A percentile compares a stretch with the other conserved stretches of the same genome.
Evolutionary conservation across 2,888 invertebrate species (phyloP).

Genomic region (Tricholauxania praeusta): DNA sequence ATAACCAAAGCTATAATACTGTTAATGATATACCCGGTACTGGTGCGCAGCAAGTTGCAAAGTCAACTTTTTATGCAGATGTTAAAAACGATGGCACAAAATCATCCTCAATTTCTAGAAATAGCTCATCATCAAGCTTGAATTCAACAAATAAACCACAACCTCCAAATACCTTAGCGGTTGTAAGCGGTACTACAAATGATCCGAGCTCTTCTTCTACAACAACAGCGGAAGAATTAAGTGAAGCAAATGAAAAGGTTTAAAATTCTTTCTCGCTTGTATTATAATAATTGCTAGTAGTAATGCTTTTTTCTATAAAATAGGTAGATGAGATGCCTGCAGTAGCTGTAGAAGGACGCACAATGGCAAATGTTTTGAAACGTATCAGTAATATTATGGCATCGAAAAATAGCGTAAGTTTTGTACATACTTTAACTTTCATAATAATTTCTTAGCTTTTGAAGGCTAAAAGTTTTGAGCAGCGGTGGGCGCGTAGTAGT

Average conservation of each 20-base stretch:
- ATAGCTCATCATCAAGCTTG: constrained; percentile 50
- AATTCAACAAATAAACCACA: constrained; percentile 49
- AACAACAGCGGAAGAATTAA: constrained; percentile 53
- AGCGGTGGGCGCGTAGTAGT: no score
- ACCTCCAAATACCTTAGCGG: constrained; percentile 51
- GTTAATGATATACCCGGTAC: constrained; percentile 62
- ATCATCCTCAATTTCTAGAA: constrained; percentile 33
- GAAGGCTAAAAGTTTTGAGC: not conserved
- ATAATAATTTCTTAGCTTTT: no score
- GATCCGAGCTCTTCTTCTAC: constrained; percentile 48
- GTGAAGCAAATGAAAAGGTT: constrained; percentile 55
- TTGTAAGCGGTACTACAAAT: constrained; percentile 39
- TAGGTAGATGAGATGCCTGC: constrained; percentile 53
- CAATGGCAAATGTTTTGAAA: constrained; percentile 86
- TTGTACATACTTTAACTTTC: no score
- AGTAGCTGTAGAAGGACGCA: constrained; percentile 66
- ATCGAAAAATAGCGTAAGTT: constrained; percentile 80
- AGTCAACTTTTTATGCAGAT: constrained; percentile 60
- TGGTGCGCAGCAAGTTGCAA: constrained; percentile 51
- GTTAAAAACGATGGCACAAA: constrained; percentile 23
- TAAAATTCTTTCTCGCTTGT: not conserved
- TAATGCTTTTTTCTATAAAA: not conserved
- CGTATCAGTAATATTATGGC: constrained; percentile 89
- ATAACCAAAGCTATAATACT: constrained; percentile 67
- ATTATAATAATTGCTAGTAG: not conserved